Conservation (phyloP, 2,888 invertebrate species). For the Pollenia griseotomentosa region DNA sequence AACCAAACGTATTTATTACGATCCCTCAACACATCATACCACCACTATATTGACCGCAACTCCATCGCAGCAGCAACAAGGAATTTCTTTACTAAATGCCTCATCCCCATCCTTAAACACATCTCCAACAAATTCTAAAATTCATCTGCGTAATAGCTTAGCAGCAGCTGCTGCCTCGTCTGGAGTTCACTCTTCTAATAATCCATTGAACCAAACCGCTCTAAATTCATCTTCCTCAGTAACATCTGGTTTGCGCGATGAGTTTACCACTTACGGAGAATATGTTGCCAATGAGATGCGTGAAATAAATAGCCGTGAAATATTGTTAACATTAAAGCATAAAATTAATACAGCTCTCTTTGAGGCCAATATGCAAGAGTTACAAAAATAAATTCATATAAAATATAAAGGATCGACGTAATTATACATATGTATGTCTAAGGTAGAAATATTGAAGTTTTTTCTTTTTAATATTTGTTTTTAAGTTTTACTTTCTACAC, state of each 20-base stretch:
- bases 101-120: conserved; percentile 66
- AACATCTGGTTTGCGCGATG: conserved; percentile 83
- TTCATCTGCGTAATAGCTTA: conserved; percentile 70
- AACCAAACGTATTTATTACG: conserved; percentile 79
- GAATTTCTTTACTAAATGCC: conserved; percentile 65
- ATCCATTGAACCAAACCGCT: conserved; percentile 69
- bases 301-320: conserved; percentile 86
- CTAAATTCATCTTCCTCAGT: conserved; percentile 59
- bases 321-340: conserved; percentile 86
- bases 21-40: conserved; percentile 77
- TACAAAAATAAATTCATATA: conserved; percentile 79
- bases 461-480: conserved; percentile 2
- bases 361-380: conserved; percentile 87
- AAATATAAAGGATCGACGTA: background rate
- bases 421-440: conserved; percentile 1
- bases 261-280: conserved; percentile 86
- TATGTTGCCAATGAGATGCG: conserved; percentile 87
- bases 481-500: conserved; percentile 21
- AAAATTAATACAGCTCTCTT: conserved; percentile 87
- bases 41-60: conserved; percentile 77
- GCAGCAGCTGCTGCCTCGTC: conserved; percentile 64
- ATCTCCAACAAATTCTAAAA: conserved; percentile 70
- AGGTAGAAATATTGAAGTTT: conserved; percentile 6
- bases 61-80: conserved; percentile 61
- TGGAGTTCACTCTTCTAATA: conserved; percentile 41